Evolutionary conservation across 2,888 invertebrate genomes (phyloP), one percentile per base, ranked within the genome.

Genomic region (Timandra comae): DNA sequence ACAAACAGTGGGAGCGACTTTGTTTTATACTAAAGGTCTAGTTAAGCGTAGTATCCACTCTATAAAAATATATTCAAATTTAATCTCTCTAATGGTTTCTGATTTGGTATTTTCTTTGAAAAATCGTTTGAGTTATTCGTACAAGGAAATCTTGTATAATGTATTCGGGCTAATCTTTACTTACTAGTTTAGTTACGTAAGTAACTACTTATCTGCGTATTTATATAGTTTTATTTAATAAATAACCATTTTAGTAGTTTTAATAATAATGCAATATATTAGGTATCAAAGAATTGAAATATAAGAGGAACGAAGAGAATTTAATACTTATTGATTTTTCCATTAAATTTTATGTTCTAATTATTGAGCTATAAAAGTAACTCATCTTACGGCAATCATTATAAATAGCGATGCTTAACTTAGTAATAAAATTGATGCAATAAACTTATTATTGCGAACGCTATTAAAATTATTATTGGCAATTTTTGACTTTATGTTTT

Each of bases 341-440:
- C 8, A 38, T 40, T 27, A 29, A 10, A 30, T 40, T 39, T 41
- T 38, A 43, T 37, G 25, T 33, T 27, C 21, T 11, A 34, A 47
- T 43, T 40, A 49, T 43, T 39, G 31, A 19, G 35, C 38, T 25
- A 38, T 35, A 33, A 33, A 29, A 24, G 21, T 31, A 24, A 38
- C 41, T 40, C 44, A 63, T 63, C 63, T 61, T 51, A 51, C 28
- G 28, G 46, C 63, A 63, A 63, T 63, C 63, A 63, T 52, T 56
- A 63, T 63, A 60, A 63, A 57, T 52, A 38, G 31, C 22, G 22
- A 27, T 31, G 47, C 50, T 30, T 61, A 58, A 59, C 28, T 35
- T 31, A 21, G 34, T 38, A 35, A 33, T 38, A 24, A 24, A 24
- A 24, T 22, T n/a, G 11, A 3, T 24, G 7, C 11, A 24, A 24